Evolutionary conservation across 92 coral and sea anemone genomes (phyloP).

Genomic region (Epizoanthus ramosus): DNA sequence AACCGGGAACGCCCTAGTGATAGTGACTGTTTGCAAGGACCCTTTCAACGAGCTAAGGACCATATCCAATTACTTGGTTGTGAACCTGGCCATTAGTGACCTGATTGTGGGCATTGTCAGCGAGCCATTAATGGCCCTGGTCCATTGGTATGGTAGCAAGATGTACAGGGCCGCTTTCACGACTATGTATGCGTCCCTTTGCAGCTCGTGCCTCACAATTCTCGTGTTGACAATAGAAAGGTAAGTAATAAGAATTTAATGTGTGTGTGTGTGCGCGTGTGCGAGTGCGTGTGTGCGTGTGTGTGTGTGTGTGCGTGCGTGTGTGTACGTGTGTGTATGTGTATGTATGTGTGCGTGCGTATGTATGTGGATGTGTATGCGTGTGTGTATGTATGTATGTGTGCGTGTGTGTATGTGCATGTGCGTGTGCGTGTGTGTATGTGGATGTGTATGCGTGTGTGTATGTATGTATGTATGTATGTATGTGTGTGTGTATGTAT

Average conservation of each 20-base stretch:
- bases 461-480: too few species aligned
- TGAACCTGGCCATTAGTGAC: constrained; percentile 65
- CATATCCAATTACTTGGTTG: constrained; percentile 50
- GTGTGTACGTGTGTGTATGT: neutral
- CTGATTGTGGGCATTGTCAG: constrained; percentile 52
- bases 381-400: too few species aligned
- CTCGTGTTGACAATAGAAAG: constrained; percentile 58
- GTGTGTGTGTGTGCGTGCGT: neutral
- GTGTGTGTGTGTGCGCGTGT: too few species aligned
- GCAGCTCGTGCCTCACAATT: constrained; percentile 52
- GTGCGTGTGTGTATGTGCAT: too few species aligned
- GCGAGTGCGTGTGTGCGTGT: too few species aligned
- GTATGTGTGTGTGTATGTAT: too few species aligned
- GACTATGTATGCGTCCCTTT: constrained; percentile 37
- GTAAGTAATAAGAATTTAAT: neutral
- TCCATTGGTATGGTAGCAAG: constrained; percentile 30
- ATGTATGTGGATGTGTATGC: too few species aligned
- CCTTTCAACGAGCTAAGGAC: constrained; percentile 65
- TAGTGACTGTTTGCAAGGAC: constrained; percentile 49
- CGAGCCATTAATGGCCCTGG: constrained; percentile 55
- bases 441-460: too few species aligned
- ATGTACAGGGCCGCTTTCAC: constrained; percentile 36
- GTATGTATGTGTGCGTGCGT: too few species aligned
- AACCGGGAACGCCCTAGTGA: constrained; percentile 51
- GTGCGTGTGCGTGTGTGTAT: too few species aligned